Percentiles rank a stretch among this genome's conserved stretches.
These are phyloP conservation scores for Echinarachnius parma DNA, from an alignment of 53 echinoderm and acorn worm genomes.

Conservation along the genomic window DNA sequence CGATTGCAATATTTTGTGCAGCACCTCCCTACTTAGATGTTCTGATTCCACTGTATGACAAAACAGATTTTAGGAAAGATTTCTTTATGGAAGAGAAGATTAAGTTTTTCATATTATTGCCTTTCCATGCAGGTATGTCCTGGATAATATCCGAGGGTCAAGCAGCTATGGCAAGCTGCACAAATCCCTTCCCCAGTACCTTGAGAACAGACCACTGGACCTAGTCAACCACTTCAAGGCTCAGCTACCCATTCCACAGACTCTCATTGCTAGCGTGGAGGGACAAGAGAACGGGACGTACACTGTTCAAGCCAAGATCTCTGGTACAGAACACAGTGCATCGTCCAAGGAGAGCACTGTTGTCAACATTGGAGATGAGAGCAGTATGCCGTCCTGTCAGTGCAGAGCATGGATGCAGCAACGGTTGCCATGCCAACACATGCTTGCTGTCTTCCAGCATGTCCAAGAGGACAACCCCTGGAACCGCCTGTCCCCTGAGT, in stretches of 20 bases:
- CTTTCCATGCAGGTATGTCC: constrained; percentile 11
- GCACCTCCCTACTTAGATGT: too few species aligned
- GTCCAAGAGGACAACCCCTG: constrained; percentile 11
- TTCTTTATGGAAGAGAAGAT: too few species aligned
- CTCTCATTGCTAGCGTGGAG: constrained; percentile 17
- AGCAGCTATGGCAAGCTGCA: constrained; percentile 34
- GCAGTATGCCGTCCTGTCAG: constrained; percentile 3
- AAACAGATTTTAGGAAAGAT: too few species aligned
- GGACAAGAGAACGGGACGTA: constrained; percentile 27
- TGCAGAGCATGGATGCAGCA: constrained; percentile 31
- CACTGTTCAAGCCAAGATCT: constrained; percentile 6
- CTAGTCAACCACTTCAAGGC: constrained; percentile 23
- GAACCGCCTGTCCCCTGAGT: constrained; percentile 24
- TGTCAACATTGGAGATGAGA: constrained; percentile 20
- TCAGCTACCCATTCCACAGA: not conserved
- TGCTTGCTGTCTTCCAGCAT: constrained; percentile 41
- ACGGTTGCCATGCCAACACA: constrained; percentile 28
- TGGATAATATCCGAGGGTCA: constrained; percentile 23
- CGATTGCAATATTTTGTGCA: too few species aligned
- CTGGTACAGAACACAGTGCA: too few species aligned
- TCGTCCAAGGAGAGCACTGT: too few species aligned
- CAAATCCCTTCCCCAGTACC: constrained; percentile 21
- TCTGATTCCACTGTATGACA: too few species aligned
- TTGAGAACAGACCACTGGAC: constrained; percentile 19
- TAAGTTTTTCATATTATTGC: too few species aligned